Base-by-base conservation (phyloP, 2,888 invertebrate species). In the Acrobasis consociella region DNA sequence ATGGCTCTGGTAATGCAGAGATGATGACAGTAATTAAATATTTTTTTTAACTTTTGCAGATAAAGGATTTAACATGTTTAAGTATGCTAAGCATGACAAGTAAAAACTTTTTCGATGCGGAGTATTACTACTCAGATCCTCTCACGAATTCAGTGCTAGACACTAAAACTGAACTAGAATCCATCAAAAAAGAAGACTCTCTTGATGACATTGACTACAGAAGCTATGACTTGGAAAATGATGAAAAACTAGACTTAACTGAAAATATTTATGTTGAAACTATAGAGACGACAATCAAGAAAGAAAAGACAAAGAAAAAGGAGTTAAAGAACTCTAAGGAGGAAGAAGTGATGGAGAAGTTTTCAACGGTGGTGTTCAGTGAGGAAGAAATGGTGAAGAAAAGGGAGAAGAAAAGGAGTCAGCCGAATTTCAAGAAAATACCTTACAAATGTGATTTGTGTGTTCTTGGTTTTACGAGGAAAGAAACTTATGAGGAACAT, bases 391-490 rank as follows among this genome's bases (percentile, higher is more conserved):
- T 88, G 77, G 5, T 73, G 0, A 77, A 61, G 49, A 72, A 66
- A 2, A 81, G 87, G 72, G 82, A 86, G 60, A 73, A 78, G 38
- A 87, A 87, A 65, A 74, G 78, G 58, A 81, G 68, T 50, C 83
- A 82, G n/a, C 80, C 83, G 0, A 87, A 86, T 70, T 87, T 76
- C 49, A 86, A 83, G 71, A 87, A 84, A 68, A 74, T 86, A 31
- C 85, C 83, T 0, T 87, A 64, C 49, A 86, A 88, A 63, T 88
- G 87, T 76, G 81, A 83, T n/a, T 70, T 64, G 0, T 88, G 87
- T 72, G 85, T 87, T 0, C 73, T 85, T 0, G 87, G 87, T 0
- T 88, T 87, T 58, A 81, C 73, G 0, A 77, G 70, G 15, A 74
- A 78, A 5, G 78, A 81, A 2, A 83, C 72, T 5, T 80, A 71